phyloP scores from a whole-genome alignment of 1,140 invertebrate species.

The Nephotettix cincticeps region DNA sequence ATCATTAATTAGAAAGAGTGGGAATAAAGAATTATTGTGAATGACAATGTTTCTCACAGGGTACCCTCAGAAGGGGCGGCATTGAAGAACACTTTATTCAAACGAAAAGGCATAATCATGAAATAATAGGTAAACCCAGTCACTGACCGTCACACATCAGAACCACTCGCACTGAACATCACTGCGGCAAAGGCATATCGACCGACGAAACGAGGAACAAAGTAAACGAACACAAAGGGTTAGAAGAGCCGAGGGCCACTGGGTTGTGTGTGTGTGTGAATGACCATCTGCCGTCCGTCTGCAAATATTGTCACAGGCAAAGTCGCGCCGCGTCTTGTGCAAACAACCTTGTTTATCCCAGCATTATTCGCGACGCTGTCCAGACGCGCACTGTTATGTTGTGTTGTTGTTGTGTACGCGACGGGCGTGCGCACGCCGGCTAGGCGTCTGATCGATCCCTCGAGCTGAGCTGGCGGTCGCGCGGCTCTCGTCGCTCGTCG shows the following conservation, averaged over 20 bases:
- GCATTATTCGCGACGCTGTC: background rate
- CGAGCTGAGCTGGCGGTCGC: background rate
- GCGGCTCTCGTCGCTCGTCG: constrained; percentile 1
- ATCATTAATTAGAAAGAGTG: too few relatives aligned
- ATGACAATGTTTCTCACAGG: too few relatives aligned
- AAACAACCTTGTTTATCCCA: constrained; percentile 9
- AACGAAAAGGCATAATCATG: too few relatives aligned
- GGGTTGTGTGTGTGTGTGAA: background rate
- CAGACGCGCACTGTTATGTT: background rate
- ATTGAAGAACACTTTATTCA: too few relatives aligned
- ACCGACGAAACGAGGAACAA: background rate
- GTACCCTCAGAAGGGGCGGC: too few relatives aligned
- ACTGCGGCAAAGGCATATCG: background rate
- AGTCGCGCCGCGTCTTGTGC: background rate
- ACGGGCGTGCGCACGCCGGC: background rate
- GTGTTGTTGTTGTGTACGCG: constrained; percentile 19
- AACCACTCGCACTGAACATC: too few relatives aligned
- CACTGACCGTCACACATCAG: too few relatives aligned
- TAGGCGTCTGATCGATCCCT: constrained; percentile 16
- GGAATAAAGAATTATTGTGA: too few relatives aligned
- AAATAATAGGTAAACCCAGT: too few relatives aligned
- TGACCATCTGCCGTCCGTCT: background rate
- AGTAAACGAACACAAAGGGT: background rate
- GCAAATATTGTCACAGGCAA: constrained; percentile 16
- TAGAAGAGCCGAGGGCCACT: background rate